Evolutionary conservation across 2,797 vertebrate genomes (phyloP).

Genomic region (Arremon aurantiirostris): DNA sequence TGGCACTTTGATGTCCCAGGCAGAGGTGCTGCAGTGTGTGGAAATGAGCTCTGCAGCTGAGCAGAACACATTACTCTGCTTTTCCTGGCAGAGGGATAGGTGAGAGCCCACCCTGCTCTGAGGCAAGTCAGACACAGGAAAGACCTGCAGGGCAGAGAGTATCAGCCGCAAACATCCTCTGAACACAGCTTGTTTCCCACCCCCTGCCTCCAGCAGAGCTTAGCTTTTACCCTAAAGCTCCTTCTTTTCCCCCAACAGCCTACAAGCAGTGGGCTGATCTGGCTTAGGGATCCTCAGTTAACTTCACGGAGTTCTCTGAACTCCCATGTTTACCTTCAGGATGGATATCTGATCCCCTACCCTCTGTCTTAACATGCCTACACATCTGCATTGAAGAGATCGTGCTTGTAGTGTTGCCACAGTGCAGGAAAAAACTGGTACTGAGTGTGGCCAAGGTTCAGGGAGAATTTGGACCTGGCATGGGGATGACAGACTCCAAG

Average conservation of each 20-base stretch:
- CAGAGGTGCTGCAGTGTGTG: not conserved
- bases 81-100: not conserved
- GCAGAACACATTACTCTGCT: not conserved
- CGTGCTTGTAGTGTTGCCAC: not conserved
- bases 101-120: not conserved
- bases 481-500: not conserved
- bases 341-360: not conserved
- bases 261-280: not conserved
- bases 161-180: not conserved
- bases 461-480: not conserved
- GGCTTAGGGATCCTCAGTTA: not conserved
- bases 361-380: not conserved
- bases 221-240: not conserved
- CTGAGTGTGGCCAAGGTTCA: not conserved
- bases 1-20: fast-evolving
- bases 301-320: not conserved
- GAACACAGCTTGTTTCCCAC: not conserved
- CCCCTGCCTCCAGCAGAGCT: not conserved
- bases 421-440: not conserved
- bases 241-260: not conserved
- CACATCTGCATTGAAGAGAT: not conserved
- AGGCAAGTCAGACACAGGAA: not conserved
- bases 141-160: not conserved
- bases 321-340: not conserved
- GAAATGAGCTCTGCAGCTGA: not conserved